Percentiles rank a stretch among this genome's conserved stretches.
These are phyloP conservation scores for Porites rus DNA, from an alignment of 92 coral and sea anemone genomes.

Conservation along the genomic window DNA sequence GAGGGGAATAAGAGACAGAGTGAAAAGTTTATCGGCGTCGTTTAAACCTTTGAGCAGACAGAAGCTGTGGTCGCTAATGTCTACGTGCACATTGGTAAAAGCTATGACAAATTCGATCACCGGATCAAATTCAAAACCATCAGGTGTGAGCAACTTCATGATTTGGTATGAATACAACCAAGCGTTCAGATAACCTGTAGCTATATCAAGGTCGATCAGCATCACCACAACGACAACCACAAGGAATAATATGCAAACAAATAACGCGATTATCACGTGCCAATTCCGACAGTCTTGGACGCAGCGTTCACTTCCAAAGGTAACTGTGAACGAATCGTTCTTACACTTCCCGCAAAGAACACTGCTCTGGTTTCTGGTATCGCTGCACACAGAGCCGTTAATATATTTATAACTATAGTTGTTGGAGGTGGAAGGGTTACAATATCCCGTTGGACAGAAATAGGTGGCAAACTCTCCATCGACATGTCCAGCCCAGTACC, in stretches of 20 bases:
- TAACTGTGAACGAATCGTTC: slow-evolving; percentile 49
- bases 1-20: slow-evolving; percentile 76
- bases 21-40: slow-evolving; percentile 83
- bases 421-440: slow-evolving; percentile 13
- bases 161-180: slow-evolving; percentile 98
- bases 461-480: slow-evolving; percentile 59
- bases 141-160: slow-evolving; percentile 64
- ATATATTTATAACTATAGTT: slow-evolving; percentile 26
- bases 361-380: slow-evolving; percentile 59
- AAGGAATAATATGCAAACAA: slow-evolving; percentile 54
- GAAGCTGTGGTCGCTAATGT: slow-evolving; percentile 32
- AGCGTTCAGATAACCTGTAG: slow-evolving; percentile 92
- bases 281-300: slow-evolving; percentile 55
- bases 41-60: slow-evolving; percentile 72
- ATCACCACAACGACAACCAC: slow-evolving; percentile 73
- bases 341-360: slow-evolving; percentile 89
- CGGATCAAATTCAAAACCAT: slow-evolving; percentile 66
- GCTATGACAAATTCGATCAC: slow-evolving; percentile 76
- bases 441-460: slow-evolving; percentile 82
- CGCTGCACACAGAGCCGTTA: slow-evolving; percentile 40
- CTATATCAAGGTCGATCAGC: slow-evolving; percentile 81
- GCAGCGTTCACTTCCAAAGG: slow-evolving; percentile 82
- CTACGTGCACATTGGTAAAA: slow-evolving; percentile 71
- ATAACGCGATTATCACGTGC: slow-evolving; percentile 66
- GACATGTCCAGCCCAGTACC: slow-evolving; percentile 94